phyloP scores from a whole-genome alignment of 2,113 vertebrate genomes.

The Elephantulus edwardii region DNA sequence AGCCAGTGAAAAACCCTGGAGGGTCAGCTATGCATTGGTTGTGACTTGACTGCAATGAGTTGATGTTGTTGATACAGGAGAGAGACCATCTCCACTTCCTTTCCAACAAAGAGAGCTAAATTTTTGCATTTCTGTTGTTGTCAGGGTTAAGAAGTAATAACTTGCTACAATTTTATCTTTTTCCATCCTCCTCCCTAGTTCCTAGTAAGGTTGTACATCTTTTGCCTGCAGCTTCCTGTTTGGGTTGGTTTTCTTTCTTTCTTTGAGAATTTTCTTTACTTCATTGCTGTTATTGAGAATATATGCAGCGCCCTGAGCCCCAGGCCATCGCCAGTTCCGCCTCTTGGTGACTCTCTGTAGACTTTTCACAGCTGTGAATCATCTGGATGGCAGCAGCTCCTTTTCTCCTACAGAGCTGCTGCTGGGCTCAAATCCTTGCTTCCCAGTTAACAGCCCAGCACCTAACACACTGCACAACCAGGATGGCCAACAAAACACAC shows the following conservation, averaged over 20 bases:
- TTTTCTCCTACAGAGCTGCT: too few species aligned
- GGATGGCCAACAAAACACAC: background rate
- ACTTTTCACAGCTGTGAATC: too few species aligned
- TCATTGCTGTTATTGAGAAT: background rate
- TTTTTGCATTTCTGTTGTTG: constrained; percentile 20
- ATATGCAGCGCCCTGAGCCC: background rate
- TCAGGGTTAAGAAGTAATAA: constrained; percentile 1
- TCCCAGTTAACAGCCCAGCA: too few species aligned
- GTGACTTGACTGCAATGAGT: too few species aligned
- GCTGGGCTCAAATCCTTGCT: too few species aligned
- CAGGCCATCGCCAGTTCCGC: too few species aligned
- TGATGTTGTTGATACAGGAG: too few species aligned
- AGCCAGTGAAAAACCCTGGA: too few species aligned
- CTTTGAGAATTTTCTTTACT: background rate
- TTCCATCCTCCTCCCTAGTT: constrained; percentile 15
- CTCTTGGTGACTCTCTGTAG: too few species aligned
- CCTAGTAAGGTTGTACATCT: background rate
- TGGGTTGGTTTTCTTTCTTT: constrained; percentile 18
- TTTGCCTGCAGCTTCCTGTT: background rate
- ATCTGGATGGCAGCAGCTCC: too few species aligned
- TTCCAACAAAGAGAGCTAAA: background rate
- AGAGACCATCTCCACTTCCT: background rate
- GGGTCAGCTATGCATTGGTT: too few species aligned
- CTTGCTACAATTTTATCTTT: background rate
- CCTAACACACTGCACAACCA: too few species aligned